Base-by-base conservation (phyloP, 2,888 invertebrate genomes). In the Zaprionus bogoriensis region DNA sequence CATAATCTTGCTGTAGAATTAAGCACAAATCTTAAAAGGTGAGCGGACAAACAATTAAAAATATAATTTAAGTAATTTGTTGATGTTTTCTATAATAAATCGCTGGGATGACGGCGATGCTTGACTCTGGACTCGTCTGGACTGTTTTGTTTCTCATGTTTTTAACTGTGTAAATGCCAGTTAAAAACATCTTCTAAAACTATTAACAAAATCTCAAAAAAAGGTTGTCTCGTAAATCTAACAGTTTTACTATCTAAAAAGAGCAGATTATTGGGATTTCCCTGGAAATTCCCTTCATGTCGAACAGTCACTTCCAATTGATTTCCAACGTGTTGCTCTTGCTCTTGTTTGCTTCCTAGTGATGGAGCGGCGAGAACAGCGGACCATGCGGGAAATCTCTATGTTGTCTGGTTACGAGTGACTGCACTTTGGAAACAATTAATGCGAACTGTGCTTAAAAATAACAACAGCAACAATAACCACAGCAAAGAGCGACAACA, bases 381-480 rank as follows among this genome's bases (percentile, higher is more conserved):
- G n/a, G 10, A 27, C 32, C 7, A 3, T 36, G 14, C 0, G 32
- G 32, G 14, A 36, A 32, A 41, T 12, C 22, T 41, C 19, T 45
- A 17, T 28, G 47, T 25, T 36, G 25, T 47, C 50, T 66, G 55
- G 86, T 80, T 85, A 75, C 86, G 79, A 75, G 65, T 73, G 83
- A 80, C 64, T 80, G 86, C 79, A 82, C 80, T 76, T 67, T 57
- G 57, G 51, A 67, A 73, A 69, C 79, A 72, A 85, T 80, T 73
- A 78, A 75, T 44, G 45, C 57, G 46, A 74, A 25, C 44, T 53
- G 63, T 57, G 52, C 32, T 66, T 52, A 44, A 61, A 66, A 65
- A 57, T 42, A 67, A n/a, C 27, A 52, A 59, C 3, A 48, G 45
- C 60, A 51, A 62, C 28, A 67, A n/a, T 23, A 52, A 59, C 3